Conservation (phyloP, 2,113 vertebrate genomes). For the Lampris incognitus region DNA sequence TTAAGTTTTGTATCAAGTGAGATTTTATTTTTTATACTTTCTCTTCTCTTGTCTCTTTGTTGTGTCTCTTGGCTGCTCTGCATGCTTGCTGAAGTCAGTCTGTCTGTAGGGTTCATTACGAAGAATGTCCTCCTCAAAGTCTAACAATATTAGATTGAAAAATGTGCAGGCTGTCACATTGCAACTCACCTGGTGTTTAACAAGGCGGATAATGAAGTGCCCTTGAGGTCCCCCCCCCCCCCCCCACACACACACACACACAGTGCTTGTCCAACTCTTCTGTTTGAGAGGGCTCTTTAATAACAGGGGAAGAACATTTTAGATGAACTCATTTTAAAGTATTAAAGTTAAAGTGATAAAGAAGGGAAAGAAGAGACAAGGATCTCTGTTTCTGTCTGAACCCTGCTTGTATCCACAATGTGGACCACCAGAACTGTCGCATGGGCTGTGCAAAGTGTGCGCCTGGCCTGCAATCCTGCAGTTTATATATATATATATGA, state of each 20-base stretch:
- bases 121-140: constrained; percentile 8
- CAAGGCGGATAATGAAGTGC: constrained; percentile 17
- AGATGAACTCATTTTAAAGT: too few species aligned
- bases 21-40: background rate
- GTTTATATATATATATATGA: too few species aligned
- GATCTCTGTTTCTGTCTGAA: too few species aligned
- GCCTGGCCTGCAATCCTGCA: too few species aligned
- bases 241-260: background rate
- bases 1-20: background rate
- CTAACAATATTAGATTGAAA: constrained; percentile 5
- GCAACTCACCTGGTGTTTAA: constrained; percentile 15
- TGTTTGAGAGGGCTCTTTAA: background rate
- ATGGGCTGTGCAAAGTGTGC: too few species aligned
- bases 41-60: background rate
- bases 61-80: background rate
- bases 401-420: too few species aligned
- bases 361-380: too few species aligned
- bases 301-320: background rate
- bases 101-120: constrained; percentile 12
- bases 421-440: too few species aligned
- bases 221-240: constrained; percentile 4
- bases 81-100: background rate
- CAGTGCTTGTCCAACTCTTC: background rate
- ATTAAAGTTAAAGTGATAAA: too few species aligned
- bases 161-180: constrained; percentile 16